Evolutionary conservation across 2,113 vertebrate species (phyloP), one percentile per base, ranked within the genome.

Genomic region (Corapipo altera): DNA sequence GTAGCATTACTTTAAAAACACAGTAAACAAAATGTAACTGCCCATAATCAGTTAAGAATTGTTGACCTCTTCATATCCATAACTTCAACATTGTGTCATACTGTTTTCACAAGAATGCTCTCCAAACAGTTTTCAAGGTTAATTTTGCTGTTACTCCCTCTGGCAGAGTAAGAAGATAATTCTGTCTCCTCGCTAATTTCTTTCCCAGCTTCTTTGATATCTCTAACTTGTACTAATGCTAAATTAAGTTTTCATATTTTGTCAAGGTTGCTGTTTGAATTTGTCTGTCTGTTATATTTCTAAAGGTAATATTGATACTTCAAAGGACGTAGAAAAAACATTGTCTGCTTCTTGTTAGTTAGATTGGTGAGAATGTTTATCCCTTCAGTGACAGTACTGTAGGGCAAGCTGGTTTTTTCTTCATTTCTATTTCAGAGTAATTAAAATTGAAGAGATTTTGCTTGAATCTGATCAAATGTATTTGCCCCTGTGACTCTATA

Each of bases 91-190:
- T 30, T 73, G 75, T 95, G 95, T 92, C 96, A 95, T 37, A 20
- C 43, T 94, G 78, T 92, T 97, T 96, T 95, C 81, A 93, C 83
- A 93, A 89, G 89, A 93, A 94, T 80, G 71, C 59, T 90, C 81
- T 96, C 94, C 66, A 95, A 95, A 96, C 92, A 89, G 77, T 87
- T 85, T 83, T 92, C 96, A 97, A 97, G 97, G 96, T 96, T 96
- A 94, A 85, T 93, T 95, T 92, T 92, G 54, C 78, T 85, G 46
- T 93, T 84, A 95, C 97, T 97, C 97, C 96, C 93, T 94, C 86
- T 30, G 41, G 52, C 84, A 93, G 80, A 24, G 32, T 28, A 67
- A 83, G 52, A 61, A 97, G 96, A 96, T 97, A 96, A 97, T 97
- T 93, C 70, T 92, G 89, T 93, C 96, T 96, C 76, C 77, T 88